Evolutionary conservation across 2,888 invertebrate species (phyloP).

Genomic region (Teleogryllus oceanicus): DNA sequence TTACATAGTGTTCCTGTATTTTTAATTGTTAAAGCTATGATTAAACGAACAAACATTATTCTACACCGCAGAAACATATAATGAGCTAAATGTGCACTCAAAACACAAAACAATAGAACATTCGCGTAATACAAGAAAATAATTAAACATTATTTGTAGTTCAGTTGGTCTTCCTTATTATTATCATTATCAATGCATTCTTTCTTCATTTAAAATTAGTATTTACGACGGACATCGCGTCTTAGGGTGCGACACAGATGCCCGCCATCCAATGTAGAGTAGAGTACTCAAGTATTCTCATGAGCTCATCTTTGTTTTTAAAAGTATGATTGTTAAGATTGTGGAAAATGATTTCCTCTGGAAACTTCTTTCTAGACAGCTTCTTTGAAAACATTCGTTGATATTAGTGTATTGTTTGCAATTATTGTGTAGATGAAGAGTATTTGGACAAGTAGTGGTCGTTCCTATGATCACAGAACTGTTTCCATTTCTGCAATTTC

Average conservation of each 20-base stretch:
- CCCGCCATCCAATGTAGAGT: neutral
- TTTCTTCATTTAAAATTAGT: neutral
- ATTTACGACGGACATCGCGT: neutral
- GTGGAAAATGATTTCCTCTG: neutral
- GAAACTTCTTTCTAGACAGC: neutral
- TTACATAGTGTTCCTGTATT: neutral
- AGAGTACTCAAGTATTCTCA: neutral
- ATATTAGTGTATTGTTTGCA: neutral
- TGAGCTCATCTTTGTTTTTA: neutral
- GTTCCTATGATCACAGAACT: constrained; percentile 69
- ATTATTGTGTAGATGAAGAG: constrained; percentile 1
- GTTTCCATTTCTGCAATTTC: constrained; percentile 89
- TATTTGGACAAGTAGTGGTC: neutral
- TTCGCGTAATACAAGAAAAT: constrained; percentile 8
- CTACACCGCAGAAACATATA: constrained; percentile 5
- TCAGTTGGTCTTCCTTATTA: neutral
- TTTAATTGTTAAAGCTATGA: neutral
- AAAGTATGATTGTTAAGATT: neutral
- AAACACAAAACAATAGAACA: constrained; percentile 9
- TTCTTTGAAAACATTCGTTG: constrained; percentile 21
- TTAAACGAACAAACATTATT: neutral
- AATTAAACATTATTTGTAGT: neutral
- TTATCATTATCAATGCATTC: neutral
- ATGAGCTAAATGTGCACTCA: constrained; percentile 12
- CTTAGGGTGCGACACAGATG: neutral